Evolutionary conservation across 2,888 invertebrate genomes (phyloP), one percentile per base, ranked within the genome.

Genomic region (Orchesellides sinensis): DNA sequence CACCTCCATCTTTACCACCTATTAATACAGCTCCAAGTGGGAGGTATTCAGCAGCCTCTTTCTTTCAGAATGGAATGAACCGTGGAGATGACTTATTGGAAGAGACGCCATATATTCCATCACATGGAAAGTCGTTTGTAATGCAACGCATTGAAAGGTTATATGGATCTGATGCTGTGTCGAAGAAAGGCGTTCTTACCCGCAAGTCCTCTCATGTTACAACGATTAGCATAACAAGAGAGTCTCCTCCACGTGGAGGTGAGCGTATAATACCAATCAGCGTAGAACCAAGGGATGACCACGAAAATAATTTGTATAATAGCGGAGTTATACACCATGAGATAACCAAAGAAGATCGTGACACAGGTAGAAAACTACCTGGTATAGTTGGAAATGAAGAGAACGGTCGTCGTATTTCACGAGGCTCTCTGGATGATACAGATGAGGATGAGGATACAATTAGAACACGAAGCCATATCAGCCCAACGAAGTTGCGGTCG

Each of bases 81-180:
- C 74, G 72, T 19, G 73, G 68, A 25, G 68, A 66, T 68, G 69
- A 68, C 0, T 52, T 69, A n/a, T 25, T 73, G 21, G 74, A 81
- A 12, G 74, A 69, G 1, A 68, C 74, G 8, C 73, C 74, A 1
- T 83, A 83, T 29, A 79, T 83, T 8, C 83, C 83, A n/a, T 83
- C 83, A 17, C 77, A 82, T 47, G 83, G 84, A 52, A 92, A 92
- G 86, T 92, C 96, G 63, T 96, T 96, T 89, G 96, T 97, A 54
- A 95, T 96, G 89, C 96, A 96, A 89, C 92, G 96, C 56, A 96
- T 97, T 0, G 97, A 97, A 89, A 92, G 96, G 69, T 91, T 97
- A 1, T 97, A 96, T 89, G 97, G 97, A 0, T 96, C 96, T 3
- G 95, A 96, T 3, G 96, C 96, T 0, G 90, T 96, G 35, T 96